A percentile compares a stretch with the other conserved stretches of the same genome.
These are phyloP conservation scores for Agrochola lota DNA, from an alignment of 2,888 invertebrate species.

Conservation along the genomic window DNA sequence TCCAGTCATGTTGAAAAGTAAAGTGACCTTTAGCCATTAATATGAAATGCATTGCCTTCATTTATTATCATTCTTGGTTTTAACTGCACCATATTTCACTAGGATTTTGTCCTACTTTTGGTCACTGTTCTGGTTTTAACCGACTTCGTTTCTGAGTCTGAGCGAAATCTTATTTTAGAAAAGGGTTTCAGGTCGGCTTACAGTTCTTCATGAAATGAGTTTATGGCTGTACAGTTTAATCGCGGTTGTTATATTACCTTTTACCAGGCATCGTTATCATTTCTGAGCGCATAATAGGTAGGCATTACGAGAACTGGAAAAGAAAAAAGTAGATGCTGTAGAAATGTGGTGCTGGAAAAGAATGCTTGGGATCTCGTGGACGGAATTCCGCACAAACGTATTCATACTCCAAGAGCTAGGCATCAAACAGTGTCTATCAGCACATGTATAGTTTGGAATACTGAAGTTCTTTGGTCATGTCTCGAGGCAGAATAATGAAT, in stretches of 20 bases:
- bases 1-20: slow-evolving; percentile 50
- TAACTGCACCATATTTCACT: slow-evolving; percentile 61
- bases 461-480: too few species aligned
- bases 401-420: too few species aligned
- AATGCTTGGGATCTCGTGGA: too few species aligned
- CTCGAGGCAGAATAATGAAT: too few species aligned
- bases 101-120: slow-evolving; percentile 44
- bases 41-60: slow-evolving; percentile 56
- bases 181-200: slow-evolving; percentile 17
- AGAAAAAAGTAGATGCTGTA: too few species aligned
- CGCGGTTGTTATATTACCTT: background rate
- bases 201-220: slow-evolving; percentile 17
- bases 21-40: slow-evolving; percentile 57
- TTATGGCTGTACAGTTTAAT: slow-evolving; percentile 5
- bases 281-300: background rate
- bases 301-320: background rate
- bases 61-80: slow-evolving; percentile 57
- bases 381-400: too few species aligned
- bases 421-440: too few species aligned
- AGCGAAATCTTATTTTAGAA: slow-evolving; percentile 32
- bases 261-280: background rate
- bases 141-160: slow-evolving; percentile 28
- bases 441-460: too few species aligned
- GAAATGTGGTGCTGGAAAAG: too few species aligned
- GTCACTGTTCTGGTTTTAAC: slow-evolving; percentile 39